Evolutionary conservation across 2,113 vertebrate species (phyloP), one percentile per base, ranked within the genome.

Genomic region (Mesitornis unicolor): DNA sequence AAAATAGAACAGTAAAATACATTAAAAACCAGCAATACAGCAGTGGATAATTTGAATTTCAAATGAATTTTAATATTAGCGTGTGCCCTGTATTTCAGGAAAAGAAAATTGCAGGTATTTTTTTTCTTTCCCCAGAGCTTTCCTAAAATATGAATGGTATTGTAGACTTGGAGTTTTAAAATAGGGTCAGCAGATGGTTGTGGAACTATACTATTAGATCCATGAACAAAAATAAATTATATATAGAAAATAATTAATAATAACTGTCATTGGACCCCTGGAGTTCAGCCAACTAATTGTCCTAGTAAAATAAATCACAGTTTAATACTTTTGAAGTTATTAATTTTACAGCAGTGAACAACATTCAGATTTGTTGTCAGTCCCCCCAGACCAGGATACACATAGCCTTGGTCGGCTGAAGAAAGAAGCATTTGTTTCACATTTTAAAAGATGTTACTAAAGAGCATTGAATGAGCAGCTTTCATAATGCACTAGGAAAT

Each of bases 81-180:
- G 4, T 91, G 42, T 92, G 40, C 16, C 18, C 2, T 84, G 56
- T 63, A 54, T 90, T 76, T 90, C 26, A 67, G 59, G 42, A 89
- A 48, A 90, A 81, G 13, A 86, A 80, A 80, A 90, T 40, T 57
- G 4, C 9, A n/a, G 14, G 4, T 33, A 7, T 25, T 42, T 19
- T 67, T 54, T 69, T 48, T 20, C 9, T 35, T 63, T 82, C 77
- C 45, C 47, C 13, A 57, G 50, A 65, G 26, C 22, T 94, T 80
- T 73, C 59, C 33, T 80, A 42, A 88, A 83, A 54, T 31, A 21
- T 61, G 89, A 80, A 45, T 48, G 31, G 13, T 48, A 57, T 48
- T 67, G 28, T 53, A 76, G 43, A 79, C 38, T 47, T 79, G n/a
- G n/a, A 60, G n/a, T 53, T 92, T 92, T 80, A 63, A 88, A 93